These are phyloP conservation scores for Tolypeutes matacus DNA, from an alignment of 2,797 vertebrate genomes.

Conservation along the genomic window DNA sequence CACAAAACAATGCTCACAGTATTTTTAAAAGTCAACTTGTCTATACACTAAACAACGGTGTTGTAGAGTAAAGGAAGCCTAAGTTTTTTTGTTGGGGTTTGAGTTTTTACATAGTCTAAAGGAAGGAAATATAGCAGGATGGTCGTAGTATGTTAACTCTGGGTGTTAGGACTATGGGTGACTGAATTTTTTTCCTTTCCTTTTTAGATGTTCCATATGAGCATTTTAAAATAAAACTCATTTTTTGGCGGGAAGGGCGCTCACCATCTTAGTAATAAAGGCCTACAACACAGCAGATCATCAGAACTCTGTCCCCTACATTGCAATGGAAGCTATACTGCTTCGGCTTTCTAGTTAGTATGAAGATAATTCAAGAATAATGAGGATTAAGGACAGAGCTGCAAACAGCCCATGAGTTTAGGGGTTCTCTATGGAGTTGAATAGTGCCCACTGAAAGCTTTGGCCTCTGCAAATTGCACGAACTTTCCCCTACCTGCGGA, in stretches of 20 bases:
- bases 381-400: background rate
- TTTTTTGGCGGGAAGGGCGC: too few species aligned
- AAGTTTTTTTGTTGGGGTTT: too few species aligned
- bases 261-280: slow-evolving; percentile 27
- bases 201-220: background rate
- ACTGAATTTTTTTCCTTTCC: background rate
- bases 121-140: background rate
- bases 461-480: background rate
- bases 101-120: background rate
- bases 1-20: background rate
- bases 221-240: slow-evolving; percentile 21
- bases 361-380: background rate
- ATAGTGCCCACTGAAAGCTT: background rate
- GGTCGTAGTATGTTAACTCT: background rate
- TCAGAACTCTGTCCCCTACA: background rate
- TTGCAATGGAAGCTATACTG: background rate
- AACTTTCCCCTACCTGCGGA: background rate
- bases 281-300: background rate
- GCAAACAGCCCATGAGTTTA: background rate
- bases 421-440: background rate
- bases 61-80: background rate
- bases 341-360: background rate
- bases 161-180: background rate
- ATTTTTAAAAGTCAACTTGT: background rate
- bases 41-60: background rate